phyloP scores from a whole-genome alignment of 2,797 vertebrate species.

The Hafferia zeledoni region DNA sequence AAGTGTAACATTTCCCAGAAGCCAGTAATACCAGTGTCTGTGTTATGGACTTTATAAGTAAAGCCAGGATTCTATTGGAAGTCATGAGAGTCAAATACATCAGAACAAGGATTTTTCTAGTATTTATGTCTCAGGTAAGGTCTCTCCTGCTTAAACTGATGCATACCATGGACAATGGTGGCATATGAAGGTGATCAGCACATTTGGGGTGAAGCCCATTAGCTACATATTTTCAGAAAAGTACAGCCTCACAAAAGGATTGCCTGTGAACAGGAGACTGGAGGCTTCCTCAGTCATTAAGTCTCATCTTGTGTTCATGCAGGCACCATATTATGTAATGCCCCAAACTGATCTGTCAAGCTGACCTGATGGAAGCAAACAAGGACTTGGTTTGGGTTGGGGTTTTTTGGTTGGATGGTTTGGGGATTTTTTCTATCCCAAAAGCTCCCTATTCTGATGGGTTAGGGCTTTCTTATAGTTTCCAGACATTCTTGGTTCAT shows the following conservation, averaged over 20 bases:
- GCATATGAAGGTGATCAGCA: not conserved
- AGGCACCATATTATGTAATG: not conserved
- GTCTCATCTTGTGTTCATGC: not conserved
- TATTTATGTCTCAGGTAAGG: not conserved
- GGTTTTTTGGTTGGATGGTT: not conserved
- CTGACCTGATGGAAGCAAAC: not conserved
- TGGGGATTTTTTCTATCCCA: not conserved
- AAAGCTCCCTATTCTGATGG: not conserved
- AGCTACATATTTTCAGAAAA: not conserved
- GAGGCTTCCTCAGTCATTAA: not conserved
- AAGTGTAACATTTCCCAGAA: not conserved
- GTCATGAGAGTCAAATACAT: not conserved
- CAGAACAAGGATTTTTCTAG: not conserved
- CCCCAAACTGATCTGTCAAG: not conserved
- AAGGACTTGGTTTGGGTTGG: not conserved
- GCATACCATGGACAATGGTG: not conserved
- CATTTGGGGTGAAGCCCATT: not conserved
- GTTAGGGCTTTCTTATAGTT: not conserved
- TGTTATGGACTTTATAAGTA: not conserved
- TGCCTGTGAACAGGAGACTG: not conserved
- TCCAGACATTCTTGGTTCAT: not conserved
- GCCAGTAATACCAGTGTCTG: not conserved
- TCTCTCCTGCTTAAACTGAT: not conserved
- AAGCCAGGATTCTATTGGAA: not conserved
- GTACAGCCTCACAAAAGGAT: not conserved